phyloP scores from a whole-genome alignment of 2,888 invertebrate species.

The Omphaloscelis lunosa region DNA sequence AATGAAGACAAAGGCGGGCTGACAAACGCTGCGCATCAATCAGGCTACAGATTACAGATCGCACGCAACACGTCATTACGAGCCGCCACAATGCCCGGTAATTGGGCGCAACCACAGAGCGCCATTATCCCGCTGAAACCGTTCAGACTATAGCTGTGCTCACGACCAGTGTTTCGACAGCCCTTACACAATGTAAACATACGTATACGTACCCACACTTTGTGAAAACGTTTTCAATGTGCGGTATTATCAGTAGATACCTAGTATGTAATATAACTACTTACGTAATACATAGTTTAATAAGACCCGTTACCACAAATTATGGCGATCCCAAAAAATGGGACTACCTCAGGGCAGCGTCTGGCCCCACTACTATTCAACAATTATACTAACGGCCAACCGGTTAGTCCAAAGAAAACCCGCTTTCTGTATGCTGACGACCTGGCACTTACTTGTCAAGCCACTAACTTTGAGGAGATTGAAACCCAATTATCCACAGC shows the following conservation, averaged over 20 bases:
- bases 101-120: constrained; percentile 53
- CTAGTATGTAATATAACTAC: no score
- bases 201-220: not conserved
- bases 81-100: constrained; percentile 56
- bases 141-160: constrained; percentile 19
- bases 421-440: no score
- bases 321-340: no score
- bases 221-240: constrained; percentile 3
- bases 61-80: constrained; percentile 56
- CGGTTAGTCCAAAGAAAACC: no score
- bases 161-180: constrained; percentile 10
- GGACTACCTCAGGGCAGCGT: no score
- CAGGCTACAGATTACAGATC: constrained; percentile 44
- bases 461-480: no score
- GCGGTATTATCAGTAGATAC: not conserved
- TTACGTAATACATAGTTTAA: not conserved
- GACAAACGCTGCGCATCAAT: constrained; percentile 45
- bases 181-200: constrained; percentile 19
- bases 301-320: not conserved
- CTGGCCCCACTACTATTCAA: no score
- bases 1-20: constrained; percentile 16
- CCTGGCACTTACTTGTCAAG: no score
- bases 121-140: constrained; percentile 47
- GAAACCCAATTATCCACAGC: no score
- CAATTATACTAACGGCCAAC: no score